Evolutionary conservation across 2,797 vertebrate species (phyloP).

Genomic region (Brachyrhaphis roseni): DNA sequence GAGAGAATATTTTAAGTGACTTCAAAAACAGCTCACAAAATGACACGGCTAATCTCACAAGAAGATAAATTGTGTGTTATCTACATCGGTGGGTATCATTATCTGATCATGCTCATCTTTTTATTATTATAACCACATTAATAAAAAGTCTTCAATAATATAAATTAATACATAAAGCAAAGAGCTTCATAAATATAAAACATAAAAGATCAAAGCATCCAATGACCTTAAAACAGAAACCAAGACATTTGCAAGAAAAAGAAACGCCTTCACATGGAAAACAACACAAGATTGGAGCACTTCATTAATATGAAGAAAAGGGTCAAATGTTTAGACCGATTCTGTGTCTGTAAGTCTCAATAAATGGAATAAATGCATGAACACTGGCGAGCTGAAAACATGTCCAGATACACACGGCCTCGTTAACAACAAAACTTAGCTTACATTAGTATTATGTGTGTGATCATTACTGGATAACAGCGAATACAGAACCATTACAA

Average conservation of each 20-base stretch:
- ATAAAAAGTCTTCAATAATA: constrained; percentile 76
- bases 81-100: constrained; percentile 75
- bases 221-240: constrained; percentile 69
- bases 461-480: constrained; percentile 54
- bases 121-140: constrained; percentile 66
- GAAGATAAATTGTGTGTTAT: constrained; percentile 77
- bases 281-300: constrained; percentile 61
- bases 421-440: constrained; percentile 51
- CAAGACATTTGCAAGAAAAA: constrained; percentile 62
- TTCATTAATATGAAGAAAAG: constrained; percentile 39
- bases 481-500: constrained; percentile 57
- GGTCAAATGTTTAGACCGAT: constrained; percentile 45
- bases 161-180: constrained; percentile 76
- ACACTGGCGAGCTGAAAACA: constrained; percentile 49
- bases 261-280: constrained; percentile 62
- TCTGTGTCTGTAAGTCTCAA: constrained; percentile 32
- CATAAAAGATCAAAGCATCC: constrained; percentile 65
- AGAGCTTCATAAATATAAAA: constrained; percentile 77
- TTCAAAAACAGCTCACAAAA: constrained; percentile 77
- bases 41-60: constrained; percentile 78
- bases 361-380: constrained; percentile 35
- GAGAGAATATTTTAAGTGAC: constrained; percentile 62
- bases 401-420: constrained; percentile 40
- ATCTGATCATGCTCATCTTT: constrained; percentile 82
- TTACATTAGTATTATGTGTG: constrained; percentile 41